Evolutionary conservation across 2,113 vertebrate genomes (phyloP).

Genomic region (Sander lucioperca): DNA sequence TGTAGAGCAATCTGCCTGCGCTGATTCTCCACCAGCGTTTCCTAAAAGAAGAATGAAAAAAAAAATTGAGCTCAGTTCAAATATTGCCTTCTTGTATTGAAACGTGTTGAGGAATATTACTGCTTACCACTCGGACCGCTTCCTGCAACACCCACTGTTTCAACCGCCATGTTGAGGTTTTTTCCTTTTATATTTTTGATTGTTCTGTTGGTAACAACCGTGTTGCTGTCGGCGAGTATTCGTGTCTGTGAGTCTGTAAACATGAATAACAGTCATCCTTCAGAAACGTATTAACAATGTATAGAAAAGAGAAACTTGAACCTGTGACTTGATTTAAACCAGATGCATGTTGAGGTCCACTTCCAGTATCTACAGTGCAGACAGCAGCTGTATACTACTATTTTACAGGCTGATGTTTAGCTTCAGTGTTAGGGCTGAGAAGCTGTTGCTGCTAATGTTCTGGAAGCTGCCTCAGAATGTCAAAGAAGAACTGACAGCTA

Average conservation of each 20-base stretch:
- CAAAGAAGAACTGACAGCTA: too few species aligned
- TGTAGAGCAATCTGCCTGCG: neutral
- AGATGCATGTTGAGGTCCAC: neutral
- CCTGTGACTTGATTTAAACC: too few species aligned
- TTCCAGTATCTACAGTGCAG: neutral
- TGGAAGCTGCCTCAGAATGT: too few species aligned
- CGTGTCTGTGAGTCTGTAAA: neutral
- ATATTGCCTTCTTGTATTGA: neutral
- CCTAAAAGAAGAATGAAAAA: neutral
- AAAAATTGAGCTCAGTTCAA: neutral
- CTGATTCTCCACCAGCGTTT: fast-evolving
- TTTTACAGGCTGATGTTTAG: neutral
- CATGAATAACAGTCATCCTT: neutral
- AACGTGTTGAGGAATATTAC: neutral
- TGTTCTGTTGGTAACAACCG: neutral
- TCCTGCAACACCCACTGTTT: neutral
- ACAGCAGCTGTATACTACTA: too few species aligned
- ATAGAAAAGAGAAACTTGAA: neutral
- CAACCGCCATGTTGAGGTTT: neutral
- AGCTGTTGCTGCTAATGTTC: too few species aligned
- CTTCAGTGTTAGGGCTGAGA: too few species aligned
- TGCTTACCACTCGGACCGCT: neutral
- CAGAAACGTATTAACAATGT: neutral
- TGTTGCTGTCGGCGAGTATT: neutral
- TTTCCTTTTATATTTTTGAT: neutral